Evolutionary conservation across 2,113 vertebrate genomes (phyloP).

Genomic region (Cromileptes altivelis): DNA sequence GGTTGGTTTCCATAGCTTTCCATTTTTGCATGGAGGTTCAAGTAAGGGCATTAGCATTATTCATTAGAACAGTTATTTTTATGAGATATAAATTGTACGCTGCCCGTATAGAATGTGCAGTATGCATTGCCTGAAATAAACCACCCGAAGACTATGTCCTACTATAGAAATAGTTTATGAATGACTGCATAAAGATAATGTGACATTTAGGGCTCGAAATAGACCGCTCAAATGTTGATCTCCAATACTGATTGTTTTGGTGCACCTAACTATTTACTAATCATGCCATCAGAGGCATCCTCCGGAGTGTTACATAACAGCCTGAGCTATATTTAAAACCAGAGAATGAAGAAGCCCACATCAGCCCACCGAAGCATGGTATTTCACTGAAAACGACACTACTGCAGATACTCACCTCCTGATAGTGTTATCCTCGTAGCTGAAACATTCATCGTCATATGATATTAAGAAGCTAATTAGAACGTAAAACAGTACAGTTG

Average conservation of each 20-base stretch:
- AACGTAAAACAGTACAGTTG: not conserved
- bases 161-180: constrained; percentile 10
- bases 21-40: not conserved
- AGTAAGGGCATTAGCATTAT: not conserved
- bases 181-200: constrained; percentile 10
- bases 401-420: constrained; percentile 36
- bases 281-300: constrained; percentile 69
- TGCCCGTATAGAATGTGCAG: not conserved
- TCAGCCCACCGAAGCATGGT: constrained; percentile 70
- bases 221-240: not conserved
- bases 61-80: not conserved
- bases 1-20: not conserved
- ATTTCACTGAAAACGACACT: constrained; percentile 57
- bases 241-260: constrained; percentile 43
- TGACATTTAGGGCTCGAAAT: not conserved
- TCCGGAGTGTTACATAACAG: constrained; percentile 74
- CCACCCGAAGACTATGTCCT: not conserved
- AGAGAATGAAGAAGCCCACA: constrained; percentile 78
- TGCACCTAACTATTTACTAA: constrained; percentile 63
- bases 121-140: constrained; percentile 7
- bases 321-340: constrained; percentile 79
- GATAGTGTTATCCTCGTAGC: constrained; percentile 4
- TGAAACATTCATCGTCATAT: constrained; percentile 11
- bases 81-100: not conserved
- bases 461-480: constrained; percentile 14